Conservation (phyloP, 2,888 invertebrate species). For the Dasysyrphus albostriatus region DNA sequence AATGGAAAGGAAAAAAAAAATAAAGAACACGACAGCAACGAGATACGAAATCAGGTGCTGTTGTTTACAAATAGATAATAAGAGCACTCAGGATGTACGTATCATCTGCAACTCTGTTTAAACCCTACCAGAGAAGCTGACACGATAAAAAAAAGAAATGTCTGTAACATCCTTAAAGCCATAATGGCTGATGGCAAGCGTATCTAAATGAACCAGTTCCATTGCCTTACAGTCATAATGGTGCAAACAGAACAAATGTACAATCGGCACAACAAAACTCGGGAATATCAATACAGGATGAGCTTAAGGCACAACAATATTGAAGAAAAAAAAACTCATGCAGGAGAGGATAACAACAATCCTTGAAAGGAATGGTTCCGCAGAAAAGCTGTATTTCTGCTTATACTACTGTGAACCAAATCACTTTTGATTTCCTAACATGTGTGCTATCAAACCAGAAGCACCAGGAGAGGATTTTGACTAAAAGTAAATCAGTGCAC, state of each 20-base stretch:
- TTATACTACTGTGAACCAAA: constrained; percentile 33
- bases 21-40: constrained; percentile 28
- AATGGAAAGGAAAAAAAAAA: constrained; percentile 32
- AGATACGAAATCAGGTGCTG: constrained; percentile 69
- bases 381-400: constrained; percentile 38
- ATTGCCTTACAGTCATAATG: constrained; percentile 50
- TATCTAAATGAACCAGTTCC: constrained; percentile 57
- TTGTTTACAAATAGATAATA: constrained; percentile 71
- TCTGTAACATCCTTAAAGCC: constrained; percentile 45
- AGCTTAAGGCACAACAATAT: constrained; percentile 24
- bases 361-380: constrained; percentile 31
- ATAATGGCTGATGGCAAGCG: constrained; percentile 59
- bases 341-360: constrained; percentile 39
- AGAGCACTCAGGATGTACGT: constrained; percentile 62
- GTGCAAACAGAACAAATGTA: constrained; percentile 9
- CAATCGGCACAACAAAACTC: constrained; percentile 43
- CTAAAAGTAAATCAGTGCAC: too few relatives aligned
- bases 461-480: constrained; percentile 20
- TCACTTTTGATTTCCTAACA: constrained; percentile 49
- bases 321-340: constrained; percentile 31
- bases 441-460: constrained; percentile 27
- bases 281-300: constrained; percentile 57
- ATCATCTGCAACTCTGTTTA: constrained; percentile 2
- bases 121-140: constrained; percentile 36
- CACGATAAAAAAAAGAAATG: constrained; percentile 13